phyloP scores from a whole-genome alignment of 1,140 invertebrate species.

The Hesperophylax magnus region DNA sequence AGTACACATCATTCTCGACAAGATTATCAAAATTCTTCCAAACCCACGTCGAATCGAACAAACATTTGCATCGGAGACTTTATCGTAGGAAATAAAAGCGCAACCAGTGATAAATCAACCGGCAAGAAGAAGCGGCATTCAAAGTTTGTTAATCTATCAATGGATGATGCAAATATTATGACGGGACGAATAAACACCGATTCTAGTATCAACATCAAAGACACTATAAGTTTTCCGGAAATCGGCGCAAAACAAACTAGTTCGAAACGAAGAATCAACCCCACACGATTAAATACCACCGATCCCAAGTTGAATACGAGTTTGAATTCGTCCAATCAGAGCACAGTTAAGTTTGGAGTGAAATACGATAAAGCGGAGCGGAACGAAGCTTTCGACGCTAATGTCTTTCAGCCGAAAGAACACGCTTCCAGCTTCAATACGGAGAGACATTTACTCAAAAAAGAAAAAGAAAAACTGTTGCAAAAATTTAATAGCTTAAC shows the following conservation, averaged over 20 bases:
- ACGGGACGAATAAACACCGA: conserved; percentile 56
- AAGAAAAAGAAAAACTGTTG: conserved; percentile 67
- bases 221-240: conserved; percentile 65
- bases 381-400: conserved; percentile 64
- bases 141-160: conserved; percentile 60
- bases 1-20: neutral
- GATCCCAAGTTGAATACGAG: conserved; percentile 59
- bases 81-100: conserved; percentile 51
- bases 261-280: conserved; percentile 66
- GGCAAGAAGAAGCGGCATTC: conserved; percentile 63
- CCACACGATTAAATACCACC: conserved; percentile 63
- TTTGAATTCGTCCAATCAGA: conserved; percentile 59
- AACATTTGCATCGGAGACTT: conserved; percentile 66
- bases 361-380: conserved; percentile 57
- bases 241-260: conserved; percentile 63
- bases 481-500: conserved; percentile 68
- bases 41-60: conserved; percentile 50
- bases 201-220: conserved; percentile 64
- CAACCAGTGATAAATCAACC: neutral
- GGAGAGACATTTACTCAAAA: conserved; percentile 65
- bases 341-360: conserved; percentile 57
- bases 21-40: neutral
- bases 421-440: conserved; percentile 62
- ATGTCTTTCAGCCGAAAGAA: conserved; percentile 64
- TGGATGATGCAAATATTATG: conserved; percentile 49